Conservation (phyloP, 1,140 invertebrate genomes). For the Babylonia areolata region DNA sequence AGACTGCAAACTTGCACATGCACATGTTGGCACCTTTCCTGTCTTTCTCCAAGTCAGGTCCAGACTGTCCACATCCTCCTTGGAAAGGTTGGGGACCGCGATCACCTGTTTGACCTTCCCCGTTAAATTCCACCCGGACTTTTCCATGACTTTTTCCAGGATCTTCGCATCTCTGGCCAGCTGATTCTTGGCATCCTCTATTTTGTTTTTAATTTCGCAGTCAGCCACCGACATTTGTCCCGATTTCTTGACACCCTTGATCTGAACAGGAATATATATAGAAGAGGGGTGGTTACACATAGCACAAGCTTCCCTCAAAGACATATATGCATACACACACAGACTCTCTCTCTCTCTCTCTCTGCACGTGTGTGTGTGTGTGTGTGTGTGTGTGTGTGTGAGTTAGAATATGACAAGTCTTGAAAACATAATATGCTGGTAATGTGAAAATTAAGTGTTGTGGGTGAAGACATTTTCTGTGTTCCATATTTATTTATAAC, state of each 20-base stretch:
- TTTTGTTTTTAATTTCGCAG: not conserved
- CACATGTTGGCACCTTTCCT: no score
- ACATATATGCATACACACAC: not conserved
- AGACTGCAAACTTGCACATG: not conserved
- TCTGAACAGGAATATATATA: not conserved
- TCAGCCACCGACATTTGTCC: not conserved
- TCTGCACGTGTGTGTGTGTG: not conserved
- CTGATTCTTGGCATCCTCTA: not conserved
- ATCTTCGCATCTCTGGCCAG: not conserved
- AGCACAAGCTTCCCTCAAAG: not conserved
- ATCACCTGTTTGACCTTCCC: not conserved
- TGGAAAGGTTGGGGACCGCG: not conserved
- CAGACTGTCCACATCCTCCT: not conserved
- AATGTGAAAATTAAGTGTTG: no score
- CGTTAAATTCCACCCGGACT: no score
- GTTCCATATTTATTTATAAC: no score
- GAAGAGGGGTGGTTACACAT: not conserved
- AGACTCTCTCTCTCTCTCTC: no score
- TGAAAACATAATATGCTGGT: not conserved
- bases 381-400: not conserved
- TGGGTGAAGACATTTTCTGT: no score
- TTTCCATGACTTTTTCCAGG: not conserved
- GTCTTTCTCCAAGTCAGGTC: no score
- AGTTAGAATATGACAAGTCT: not conserved
- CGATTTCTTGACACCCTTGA: not conserved